phyloP scores from a whole-genome alignment of 1,140 invertebrate species.

The Aphaenogaster ashmeadi region DNA sequence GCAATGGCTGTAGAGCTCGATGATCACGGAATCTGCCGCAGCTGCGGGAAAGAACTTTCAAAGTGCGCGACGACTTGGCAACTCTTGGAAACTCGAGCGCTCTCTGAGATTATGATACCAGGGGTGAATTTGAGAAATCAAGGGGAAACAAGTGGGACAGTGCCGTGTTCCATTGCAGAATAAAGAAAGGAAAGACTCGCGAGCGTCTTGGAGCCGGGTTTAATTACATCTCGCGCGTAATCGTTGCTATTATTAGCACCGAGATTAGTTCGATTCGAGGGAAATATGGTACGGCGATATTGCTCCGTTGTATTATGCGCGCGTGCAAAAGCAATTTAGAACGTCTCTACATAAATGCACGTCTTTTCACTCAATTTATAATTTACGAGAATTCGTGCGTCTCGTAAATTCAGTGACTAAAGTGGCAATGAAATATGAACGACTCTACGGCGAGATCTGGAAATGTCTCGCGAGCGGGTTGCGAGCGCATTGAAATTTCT shows the following conservation, averaged over 20 bases:
- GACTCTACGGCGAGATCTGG: constrained; percentile 13
- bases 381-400: constrained; percentile 43
- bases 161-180: constrained; percentile 17
- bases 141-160: constrained; percentile 31
- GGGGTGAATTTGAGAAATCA: constrained; percentile 55
- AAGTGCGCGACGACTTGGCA: constrained; percentile 65
- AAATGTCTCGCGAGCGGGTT: constrained; percentile 33
- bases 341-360: constrained; percentile 36
- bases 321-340: constrained; percentile 22
- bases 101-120: constrained; percentile 56
- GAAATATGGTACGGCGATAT: not conserved
- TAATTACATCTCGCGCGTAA: constrained; percentile 5
- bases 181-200: not conserved
- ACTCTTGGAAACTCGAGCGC: constrained; percentile 41
- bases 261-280: constrained; percentile 1
- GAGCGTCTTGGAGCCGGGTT: not conserved
- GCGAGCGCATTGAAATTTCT: constrained; percentile 33
- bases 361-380: constrained; percentile 37
- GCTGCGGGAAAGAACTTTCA: constrained; percentile 70
- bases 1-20: constrained; percentile 62
- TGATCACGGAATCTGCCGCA: constrained; percentile 62
- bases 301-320: not conserved
- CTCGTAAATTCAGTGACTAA: constrained; percentile 48
- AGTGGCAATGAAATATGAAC: constrained; percentile 60
- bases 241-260: not conserved